These are phyloP conservation scores for Anthoptus insignis DNA, from an alignment of 2,888 invertebrate species.

Conservation along the genomic window DNA sequence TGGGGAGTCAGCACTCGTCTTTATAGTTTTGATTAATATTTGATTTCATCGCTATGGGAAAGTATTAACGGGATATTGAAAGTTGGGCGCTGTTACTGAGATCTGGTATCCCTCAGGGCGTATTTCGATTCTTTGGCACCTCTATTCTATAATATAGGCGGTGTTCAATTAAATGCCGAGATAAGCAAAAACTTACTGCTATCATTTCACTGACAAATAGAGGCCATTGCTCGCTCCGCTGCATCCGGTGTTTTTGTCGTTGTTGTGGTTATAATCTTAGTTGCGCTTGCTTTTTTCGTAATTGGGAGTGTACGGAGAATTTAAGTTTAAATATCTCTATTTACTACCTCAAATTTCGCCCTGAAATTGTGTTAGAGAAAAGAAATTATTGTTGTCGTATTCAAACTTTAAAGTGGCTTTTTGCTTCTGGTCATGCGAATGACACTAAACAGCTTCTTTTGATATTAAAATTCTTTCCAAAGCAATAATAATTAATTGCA, in stretches of 20 bases:
- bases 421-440: not conserved
- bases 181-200: constrained; percentile 68
- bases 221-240: constrained; percentile 66
- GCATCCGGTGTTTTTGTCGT: constrained; percentile 61
- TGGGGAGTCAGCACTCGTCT: constrained; percentile 75
- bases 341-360: constrained; percentile 9
- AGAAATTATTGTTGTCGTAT: not conserved
- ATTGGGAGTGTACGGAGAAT: constrained; percentile 38
- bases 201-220: constrained; percentile 66
- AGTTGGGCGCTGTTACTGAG: constrained; percentile 53
- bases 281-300: constrained; percentile 50
- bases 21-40: constrained; percentile 79
- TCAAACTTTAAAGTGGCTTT: constrained; percentile 12
- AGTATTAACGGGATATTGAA: constrained; percentile 53
- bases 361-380: constrained; percentile 7
- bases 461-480: not conserved
- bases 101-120: constrained; percentile 41
- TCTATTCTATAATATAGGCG: constrained; percentile 38
- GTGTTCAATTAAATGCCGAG: constrained; percentile 65
- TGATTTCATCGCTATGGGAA: constrained; percentile 73
- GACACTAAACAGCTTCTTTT: not conserved
- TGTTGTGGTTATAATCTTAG: constrained; percentile 60
- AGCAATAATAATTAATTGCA: constrained; percentile 1
- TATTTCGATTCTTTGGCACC: constrained; percentile 30
- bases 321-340: constrained; percentile 24